These are phyloP conservation scores for Neoarius graeffei DNA, from an alignment of 2,113 vertebrate genomes.

Conservation along the genomic window DNA sequence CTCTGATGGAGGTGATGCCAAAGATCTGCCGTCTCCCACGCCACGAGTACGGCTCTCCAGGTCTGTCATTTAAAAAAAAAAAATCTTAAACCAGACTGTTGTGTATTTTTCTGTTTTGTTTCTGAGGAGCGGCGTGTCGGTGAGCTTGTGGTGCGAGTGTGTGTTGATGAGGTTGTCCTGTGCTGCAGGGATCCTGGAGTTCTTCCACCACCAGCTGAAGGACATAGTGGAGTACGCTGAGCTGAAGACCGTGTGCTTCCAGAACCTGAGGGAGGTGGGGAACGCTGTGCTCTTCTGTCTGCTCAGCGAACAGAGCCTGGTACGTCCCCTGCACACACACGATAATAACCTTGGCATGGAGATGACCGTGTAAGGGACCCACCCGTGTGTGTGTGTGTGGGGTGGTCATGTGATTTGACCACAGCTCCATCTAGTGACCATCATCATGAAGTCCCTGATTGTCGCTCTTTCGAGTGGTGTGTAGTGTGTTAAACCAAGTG, in stretches of 20 bases:
- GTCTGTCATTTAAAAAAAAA: constrained; percentile 45
- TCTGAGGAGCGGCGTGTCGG: no score
- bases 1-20: constrained; percentile 98
- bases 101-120: no score
- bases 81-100: no score
- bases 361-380: no score
- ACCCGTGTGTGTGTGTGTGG: neutral
- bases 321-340: constrained; percentile 55
- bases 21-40: constrained; percentile 97
- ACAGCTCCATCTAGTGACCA: neutral
- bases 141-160: no score
- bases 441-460: neutral
- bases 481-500: neutral
- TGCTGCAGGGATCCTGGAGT: constrained; percentile 91
- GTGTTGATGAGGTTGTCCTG: no score
- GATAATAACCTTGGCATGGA: neutral
- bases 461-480: neutral
- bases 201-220: constrained; percentile 99
- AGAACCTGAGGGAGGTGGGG: constrained; percentile 96
- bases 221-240: constrained; percentile 99
- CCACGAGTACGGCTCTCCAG: constrained; percentile 97
- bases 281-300: constrained; percentile 98
- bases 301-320: constrained; percentile 99
- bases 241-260: constrained; percentile 95
- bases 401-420: neutral